Conservation (phyloP, 2,888 invertebrate genomes). For the Epinotia demarniana region DNA sequence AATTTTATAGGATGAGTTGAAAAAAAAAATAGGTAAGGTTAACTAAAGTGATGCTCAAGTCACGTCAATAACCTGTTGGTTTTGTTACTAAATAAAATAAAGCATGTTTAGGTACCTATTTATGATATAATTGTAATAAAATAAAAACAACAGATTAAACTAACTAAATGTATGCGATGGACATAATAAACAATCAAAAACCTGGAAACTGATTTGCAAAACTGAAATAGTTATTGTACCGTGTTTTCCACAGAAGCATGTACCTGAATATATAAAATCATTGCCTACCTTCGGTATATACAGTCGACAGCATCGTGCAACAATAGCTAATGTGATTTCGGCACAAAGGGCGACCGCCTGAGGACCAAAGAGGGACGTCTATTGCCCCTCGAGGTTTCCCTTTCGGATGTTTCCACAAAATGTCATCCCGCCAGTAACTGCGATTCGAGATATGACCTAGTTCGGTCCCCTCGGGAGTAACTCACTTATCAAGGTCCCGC, state of each 20-base stretch:
- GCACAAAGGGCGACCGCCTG: conserved; percentile 58
- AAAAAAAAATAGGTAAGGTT: not conserved
- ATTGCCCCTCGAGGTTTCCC: conserved; percentile 49
- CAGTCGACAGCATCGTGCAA: conserved; percentile 59
- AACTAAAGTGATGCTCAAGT: too few relatives aligned
- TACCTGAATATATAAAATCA: conserved; percentile 45
- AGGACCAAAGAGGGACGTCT: conserved; percentile 51
- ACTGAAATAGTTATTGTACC: conserved; percentile 1
- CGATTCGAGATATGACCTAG: conserved; percentile 66
- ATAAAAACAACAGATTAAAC: too few relatives aligned
- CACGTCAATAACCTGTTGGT: too few relatives aligned
- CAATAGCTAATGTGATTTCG: conserved; percentile 71
- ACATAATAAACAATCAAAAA: too few relatives aligned
- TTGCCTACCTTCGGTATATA: conserved; percentile 45
- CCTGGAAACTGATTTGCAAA: not conserved
- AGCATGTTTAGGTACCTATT: too few relatives aligned
- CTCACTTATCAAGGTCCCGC: conserved; percentile 56
- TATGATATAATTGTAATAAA: too few relatives aligned
- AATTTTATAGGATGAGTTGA: not conserved
- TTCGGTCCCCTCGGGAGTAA: conserved; percentile 54
- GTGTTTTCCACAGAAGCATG: not conserved
- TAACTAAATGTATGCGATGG: too few relatives aligned
- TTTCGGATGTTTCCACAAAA: conserved; percentile 43
- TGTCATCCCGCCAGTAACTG: conserved; percentile 43
- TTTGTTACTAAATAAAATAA: too few relatives aligned